A percentile compares a stretch with the other conserved stretches of the same genome.
Conservation (phyloP, 2,797 vertebrate genomes). For the Avahi laniger region DNA sequence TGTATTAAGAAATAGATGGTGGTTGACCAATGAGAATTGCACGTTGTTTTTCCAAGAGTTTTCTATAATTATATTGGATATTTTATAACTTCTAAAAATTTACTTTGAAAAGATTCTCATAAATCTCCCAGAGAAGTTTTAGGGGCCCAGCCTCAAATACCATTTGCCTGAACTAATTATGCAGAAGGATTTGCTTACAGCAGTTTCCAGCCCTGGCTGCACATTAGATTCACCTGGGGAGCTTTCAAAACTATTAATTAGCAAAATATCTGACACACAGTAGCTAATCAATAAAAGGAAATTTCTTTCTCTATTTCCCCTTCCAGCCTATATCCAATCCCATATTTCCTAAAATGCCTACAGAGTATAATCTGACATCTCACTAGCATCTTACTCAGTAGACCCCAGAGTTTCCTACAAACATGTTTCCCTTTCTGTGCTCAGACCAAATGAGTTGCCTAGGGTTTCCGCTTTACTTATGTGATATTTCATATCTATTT, state of each 20-base stretch:
- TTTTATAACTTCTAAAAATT: neutral
- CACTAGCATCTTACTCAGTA: neutral
- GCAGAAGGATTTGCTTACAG: neutral
- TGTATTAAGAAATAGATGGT: neutral
- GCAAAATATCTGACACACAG: neutral
- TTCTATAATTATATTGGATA: neutral
- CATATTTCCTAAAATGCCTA: neutral
- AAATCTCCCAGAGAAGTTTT: neutral
- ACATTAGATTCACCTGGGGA: neutral
- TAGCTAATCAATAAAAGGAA: neutral
- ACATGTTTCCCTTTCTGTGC: neutral
- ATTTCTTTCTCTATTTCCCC: neutral
- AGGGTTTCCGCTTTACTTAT: no score
- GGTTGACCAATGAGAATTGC: neutral
- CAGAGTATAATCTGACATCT: neutral
- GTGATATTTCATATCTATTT: neutral
- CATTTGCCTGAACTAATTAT: neutral
- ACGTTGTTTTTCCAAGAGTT: neutral
- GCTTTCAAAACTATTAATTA: constrained; percentile 16
- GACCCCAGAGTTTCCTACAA: neutral
- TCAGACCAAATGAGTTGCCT: neutral
- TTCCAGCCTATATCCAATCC: neutral
- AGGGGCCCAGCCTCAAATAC: neutral
- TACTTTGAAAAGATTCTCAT: neutral
- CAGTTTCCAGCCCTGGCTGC: neutral